These are phyloP conservation scores for Cantharis nigra DNA, from an alignment of 2,888 invertebrate genomes.

Conservation along the genomic window DNA sequence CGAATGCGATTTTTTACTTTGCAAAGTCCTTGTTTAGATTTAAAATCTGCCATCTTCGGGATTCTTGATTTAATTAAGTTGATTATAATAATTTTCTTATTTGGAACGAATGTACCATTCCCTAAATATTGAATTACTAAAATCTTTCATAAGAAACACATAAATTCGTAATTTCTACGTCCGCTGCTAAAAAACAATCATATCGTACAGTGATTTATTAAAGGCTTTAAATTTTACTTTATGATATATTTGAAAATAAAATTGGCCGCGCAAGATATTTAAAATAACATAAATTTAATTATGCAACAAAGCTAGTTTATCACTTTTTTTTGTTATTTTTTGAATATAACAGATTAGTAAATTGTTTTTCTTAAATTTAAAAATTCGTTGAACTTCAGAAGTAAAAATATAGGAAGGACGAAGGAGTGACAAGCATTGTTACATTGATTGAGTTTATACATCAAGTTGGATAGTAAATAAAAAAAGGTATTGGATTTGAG, in stretches of 20 bases:
- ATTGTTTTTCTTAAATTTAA: not conserved
- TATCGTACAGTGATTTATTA: not conserved
- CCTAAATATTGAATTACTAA: too few relatives aligned
- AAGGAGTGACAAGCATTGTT: not conserved
- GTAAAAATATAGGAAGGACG: not conserved
- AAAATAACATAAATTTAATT: not conserved
- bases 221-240: not conserved
- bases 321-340: not conserved
- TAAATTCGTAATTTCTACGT: not conserved
- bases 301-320: not conserved
- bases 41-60: too few relatives aligned
- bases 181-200: not conserved
- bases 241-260: not conserved
- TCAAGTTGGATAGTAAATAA: constrained; percentile 21
- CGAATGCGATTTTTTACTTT: too few relatives aligned
- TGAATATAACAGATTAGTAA: not conserved
- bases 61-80: too few relatives aligned
- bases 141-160: too few relatives aligned
- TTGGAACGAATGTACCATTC: too few relatives aligned
- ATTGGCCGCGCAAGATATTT: not conserved
- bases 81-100: too few relatives aligned
- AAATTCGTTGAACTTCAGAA: not conserved
- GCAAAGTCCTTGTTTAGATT: too few relatives aligned
- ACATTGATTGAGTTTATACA: constrained; percentile 9
- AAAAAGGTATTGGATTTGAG: constrained; percentile 26